Percentiles rank a stretch among this genome's conserved stretches.
These are phyloP conservation scores for Gryllus bimaculatus DNA, from an alignment of 1,140 invertebrate genomes.

Conservation along the genomic window DNA sequence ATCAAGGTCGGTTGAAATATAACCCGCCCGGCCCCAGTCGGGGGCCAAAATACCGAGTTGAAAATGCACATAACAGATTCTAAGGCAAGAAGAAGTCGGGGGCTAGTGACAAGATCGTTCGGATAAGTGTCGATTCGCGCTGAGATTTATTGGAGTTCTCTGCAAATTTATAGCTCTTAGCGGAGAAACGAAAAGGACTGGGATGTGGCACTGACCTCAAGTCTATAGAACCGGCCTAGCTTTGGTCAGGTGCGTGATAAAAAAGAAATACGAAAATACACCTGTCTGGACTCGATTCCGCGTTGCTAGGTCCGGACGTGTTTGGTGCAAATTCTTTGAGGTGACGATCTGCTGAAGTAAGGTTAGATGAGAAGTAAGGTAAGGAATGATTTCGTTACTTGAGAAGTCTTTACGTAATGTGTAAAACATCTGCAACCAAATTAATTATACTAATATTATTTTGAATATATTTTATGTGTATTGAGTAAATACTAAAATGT, in stretches of 20 bases:
- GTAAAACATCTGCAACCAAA: no score
- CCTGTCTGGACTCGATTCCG: no score
- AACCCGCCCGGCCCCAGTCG: background rate
- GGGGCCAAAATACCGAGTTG: background rate
- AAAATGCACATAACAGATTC: constrained; percentile 5
- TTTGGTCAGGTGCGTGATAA: background rate
- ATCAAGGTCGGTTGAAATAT: background rate
- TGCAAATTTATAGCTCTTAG: background rate
- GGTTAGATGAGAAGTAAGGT: no score
- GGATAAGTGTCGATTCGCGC: background rate
- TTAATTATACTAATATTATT: no score
- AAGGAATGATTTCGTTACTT: no score
- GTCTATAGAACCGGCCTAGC: background rate
- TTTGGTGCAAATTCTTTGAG: no score
- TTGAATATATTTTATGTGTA: no score
- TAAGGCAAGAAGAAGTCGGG: background rate
- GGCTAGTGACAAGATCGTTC: background rate
- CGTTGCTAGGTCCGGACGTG: no score
- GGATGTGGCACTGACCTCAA: background rate
- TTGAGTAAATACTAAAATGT: no score
- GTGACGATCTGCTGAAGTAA: no score
- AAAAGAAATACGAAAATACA: no score
- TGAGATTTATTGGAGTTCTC: background rate
- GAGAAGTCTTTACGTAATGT: no score
- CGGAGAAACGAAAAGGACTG: background rate